Evolutionary conservation across 2,797 vertebrate species (phyloP), one percentile per base, ranked within the genome.

Genomic region (Phoxinus dragarum): DNA sequence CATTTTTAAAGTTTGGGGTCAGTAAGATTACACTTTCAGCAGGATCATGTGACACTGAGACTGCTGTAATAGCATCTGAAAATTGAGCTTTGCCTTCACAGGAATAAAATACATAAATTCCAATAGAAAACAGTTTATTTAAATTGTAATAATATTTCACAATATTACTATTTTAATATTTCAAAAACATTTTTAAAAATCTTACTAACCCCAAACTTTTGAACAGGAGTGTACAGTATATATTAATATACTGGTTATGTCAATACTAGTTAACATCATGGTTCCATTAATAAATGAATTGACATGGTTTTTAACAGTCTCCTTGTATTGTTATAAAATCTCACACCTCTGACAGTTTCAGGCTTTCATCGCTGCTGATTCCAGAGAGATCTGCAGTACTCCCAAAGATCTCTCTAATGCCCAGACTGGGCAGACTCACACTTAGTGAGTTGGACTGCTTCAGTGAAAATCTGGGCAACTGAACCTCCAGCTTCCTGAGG

Each of bases 401-500:
- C 86, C 92, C 87, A 47, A 95, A 95, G 68, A 94, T 88, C 59
- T 90, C 90, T 4, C 44, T 87, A 71, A 95, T 81, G 36, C 88
- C 42, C 5, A 96, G 86, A 3, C 77, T 87, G 59, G 91, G 84
- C 21, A 96, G 92, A 31, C 84, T 64, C 5, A 89, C 87, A n/a
- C 89, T 89, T 56, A 96, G 90, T 0, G 88, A 81, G 47, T 91
- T 92, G 1, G 93, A 91, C 31, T 85, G 88, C 31, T 94, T 90
- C 82, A 96, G 27, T 14, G 85, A 81, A 86, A 96, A 94, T 49
- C 93, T 91, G 27, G 95, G 95, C 38, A 96, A 23, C 91, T 94
- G 93, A 52, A 96, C 93, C 91, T 96, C 95, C 89, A 96, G 85
- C 86, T 93, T 95, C 88, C 95, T 96, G 92, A 82, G 21, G 71